Conservation (phyloP, 2,113 vertebrate species). For the Myotis davidii region DNA sequence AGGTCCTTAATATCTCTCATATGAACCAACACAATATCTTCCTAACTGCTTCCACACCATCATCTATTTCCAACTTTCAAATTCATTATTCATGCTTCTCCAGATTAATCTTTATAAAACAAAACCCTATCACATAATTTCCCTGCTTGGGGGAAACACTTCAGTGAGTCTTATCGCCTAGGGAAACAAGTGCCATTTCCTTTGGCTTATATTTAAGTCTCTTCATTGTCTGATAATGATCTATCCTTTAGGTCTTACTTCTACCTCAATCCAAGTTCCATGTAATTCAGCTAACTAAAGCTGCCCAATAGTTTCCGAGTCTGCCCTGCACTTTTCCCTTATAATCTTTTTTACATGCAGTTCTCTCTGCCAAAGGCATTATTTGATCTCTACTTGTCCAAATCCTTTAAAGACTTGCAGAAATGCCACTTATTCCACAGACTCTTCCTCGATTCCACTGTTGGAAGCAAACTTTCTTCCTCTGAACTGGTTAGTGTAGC, state of each 20-base stretch:
- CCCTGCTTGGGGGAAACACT: neutral
- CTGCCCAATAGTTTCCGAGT: neutral
- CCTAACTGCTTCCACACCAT: neutral
- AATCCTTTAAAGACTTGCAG: neutral
- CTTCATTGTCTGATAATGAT: neutral
- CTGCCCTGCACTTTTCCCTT: neutral
- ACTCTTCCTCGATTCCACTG: neutral
- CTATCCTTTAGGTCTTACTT: neutral
- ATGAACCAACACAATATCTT: neutral
- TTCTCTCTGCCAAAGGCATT: neutral
- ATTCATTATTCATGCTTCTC: conserved; percentile 31
- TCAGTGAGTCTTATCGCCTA: neutral
- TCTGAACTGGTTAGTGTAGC: neutral
- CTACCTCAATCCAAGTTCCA: neutral
- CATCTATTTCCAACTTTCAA: neutral
- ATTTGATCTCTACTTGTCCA: neutral
- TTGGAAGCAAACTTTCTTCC: neutral
- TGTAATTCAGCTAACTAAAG: conserved; percentile 2
- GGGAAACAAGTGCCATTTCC: neutral
- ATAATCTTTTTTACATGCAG: neutral
- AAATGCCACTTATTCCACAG: neutral
- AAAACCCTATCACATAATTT: neutral
- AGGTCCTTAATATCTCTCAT: neutral
- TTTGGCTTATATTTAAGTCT: neutral
- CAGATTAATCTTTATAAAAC: conserved; percentile 22